These are phyloP conservation scores for Nezara viridula DNA, from an alignment of 2,888 invertebrate species.

Conservation along the genomic window DNA sequence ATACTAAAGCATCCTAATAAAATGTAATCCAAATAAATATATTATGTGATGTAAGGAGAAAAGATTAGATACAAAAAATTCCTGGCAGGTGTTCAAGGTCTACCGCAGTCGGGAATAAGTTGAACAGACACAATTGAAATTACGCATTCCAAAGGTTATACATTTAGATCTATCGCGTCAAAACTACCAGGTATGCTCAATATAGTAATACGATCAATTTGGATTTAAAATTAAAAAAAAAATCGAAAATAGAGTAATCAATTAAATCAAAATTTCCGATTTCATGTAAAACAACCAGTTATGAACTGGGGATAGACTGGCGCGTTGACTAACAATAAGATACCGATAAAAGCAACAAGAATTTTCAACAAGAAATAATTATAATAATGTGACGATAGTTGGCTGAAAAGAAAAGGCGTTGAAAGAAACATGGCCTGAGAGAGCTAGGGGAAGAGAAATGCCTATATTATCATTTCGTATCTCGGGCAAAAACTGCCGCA, in stretches of 20 bases:
- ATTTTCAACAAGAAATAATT: neutral
- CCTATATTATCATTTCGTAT: neutral
- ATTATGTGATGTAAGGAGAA: neutral
- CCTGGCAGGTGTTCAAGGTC: neutral
- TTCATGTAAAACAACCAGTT: no score
- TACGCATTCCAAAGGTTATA: neutral
- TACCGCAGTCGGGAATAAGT: neutral
- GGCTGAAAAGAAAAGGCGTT: neutral
- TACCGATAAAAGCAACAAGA: neutral
- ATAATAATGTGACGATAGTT: neutral
- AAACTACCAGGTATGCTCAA: no score
- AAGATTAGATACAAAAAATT: neutral
- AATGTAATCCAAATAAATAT: no score
- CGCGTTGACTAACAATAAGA: neutral
- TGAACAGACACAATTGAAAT: neutral
- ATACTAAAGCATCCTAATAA: no score
- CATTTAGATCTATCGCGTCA: neutral
- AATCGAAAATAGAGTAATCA: no score
- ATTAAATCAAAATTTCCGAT: no score
- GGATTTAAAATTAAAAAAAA: no score
- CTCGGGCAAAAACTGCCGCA: neutral
- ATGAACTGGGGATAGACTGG: neutral
- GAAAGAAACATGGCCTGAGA: neutral
- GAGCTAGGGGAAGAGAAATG: neutral
- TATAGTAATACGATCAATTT: no score